Evolutionary conservation across 2,113 vertebrate species (phyloP).

Genomic region (Pollimyrus isidori): DNA sequence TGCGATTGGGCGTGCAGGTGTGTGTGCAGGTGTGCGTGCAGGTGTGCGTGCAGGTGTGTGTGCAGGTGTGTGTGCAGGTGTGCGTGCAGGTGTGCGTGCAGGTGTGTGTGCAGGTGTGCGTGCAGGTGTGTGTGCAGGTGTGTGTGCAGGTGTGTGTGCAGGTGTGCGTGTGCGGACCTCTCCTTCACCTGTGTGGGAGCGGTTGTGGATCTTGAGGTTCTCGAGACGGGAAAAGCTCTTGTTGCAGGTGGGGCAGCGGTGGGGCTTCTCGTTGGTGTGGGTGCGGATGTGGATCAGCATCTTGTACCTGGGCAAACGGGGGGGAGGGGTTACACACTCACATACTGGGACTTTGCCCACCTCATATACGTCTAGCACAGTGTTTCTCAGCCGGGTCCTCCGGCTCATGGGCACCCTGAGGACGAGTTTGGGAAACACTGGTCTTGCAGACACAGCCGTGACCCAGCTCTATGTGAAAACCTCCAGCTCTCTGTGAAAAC

Average conservation of each 20-base stretch:
- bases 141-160: no score
- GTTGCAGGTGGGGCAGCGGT: conserved; percentile 92
- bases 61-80: no score
- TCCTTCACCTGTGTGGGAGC: conserved; percentile 79
- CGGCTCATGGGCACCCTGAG: no score
- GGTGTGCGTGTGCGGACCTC: background rate
- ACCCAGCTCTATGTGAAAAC: no score
- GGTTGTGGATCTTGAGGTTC: conserved; percentile 97
- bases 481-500: background rate
- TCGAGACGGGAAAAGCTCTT: conserved; percentile 97
- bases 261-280: conserved; percentile 94
- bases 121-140: background rate
- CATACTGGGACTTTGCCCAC: background rate
- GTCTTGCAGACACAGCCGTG: background rate
- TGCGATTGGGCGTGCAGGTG: conserved; percentile 58
- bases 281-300: conserved; percentile 98
- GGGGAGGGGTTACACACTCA: background rate
- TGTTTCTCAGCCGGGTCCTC: no score
- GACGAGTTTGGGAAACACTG: background rate
- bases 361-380: background rate
- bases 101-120: conserved; percentile 71
- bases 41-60: background rate
- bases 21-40: conserved; percentile 62
- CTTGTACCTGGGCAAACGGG: conserved; percentile 77
- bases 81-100: conserved; percentile 40